Evolutionary conservation across 2,797 vertebrate genomes (phyloP).

Genomic region (Natrix natrix): DNA sequence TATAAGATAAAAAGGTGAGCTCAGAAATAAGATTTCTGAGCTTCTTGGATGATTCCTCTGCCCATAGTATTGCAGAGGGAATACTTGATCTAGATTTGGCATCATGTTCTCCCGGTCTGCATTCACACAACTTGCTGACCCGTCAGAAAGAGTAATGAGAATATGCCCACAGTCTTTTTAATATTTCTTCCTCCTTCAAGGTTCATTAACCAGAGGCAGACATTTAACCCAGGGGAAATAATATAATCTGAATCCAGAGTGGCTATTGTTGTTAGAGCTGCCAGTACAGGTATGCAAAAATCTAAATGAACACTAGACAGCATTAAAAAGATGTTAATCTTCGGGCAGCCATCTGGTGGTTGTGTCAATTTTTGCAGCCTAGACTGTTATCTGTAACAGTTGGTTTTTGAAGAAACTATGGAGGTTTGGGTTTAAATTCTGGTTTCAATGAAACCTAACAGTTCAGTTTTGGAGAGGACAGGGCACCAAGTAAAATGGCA

Average conservation of each 20-base stretch:
- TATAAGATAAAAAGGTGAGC: background rate
- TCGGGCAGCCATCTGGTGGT: background rate
- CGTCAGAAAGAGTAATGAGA: background rate
- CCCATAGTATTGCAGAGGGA: background rate
- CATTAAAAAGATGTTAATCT: background rate
- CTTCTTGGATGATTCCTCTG: background rate
- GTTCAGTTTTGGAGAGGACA: background rate
- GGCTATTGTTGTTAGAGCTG: background rate
- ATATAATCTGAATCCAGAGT: background rate
- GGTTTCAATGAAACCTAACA: background rate
- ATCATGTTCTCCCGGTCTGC: background rate
- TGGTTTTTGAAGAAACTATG: background rate
- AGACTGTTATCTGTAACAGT: background rate
- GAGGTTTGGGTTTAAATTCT: background rate
- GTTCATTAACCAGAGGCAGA: background rate
- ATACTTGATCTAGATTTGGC: background rate
- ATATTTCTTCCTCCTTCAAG: background rate
- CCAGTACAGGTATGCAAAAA: background rate
- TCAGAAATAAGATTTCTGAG: background rate
- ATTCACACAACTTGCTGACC: background rate
- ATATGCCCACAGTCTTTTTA: background rate
- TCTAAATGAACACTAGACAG: background rate
- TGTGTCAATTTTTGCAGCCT: background rate
- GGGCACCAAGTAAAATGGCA: background rate
- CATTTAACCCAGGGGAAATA: background rate